Evolutionary conservation across 2,797 vertebrate genomes (phyloP).

Genomic region (Octomys mimax): DNA sequence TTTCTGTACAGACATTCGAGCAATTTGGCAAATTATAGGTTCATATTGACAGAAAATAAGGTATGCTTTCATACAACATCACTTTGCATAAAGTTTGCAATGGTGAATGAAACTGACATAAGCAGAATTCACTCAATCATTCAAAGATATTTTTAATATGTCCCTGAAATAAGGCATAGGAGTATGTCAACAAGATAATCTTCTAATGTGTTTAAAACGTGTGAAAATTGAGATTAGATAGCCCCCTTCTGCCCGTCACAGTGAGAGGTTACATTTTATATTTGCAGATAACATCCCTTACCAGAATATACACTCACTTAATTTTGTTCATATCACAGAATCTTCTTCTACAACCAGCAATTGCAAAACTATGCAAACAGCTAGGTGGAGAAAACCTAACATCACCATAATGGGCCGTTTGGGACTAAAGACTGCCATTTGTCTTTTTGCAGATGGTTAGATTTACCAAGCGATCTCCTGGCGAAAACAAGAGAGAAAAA

Average conservation of each 20-base stretch:
- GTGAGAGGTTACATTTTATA: constrained; percentile 49
- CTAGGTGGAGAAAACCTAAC: neutral
- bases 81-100: neutral
- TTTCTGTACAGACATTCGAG: constrained; percentile 47
- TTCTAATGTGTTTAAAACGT: constrained; percentile 5
- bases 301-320: constrained; percentile 39
- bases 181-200: constrained; percentile 29
- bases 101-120: constrained; percentile 29
- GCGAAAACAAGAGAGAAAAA: constrained; percentile 51
- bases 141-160: constrained; percentile 14
- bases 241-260: neutral
- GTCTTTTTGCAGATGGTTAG: constrained; percentile 54
- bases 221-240: constrained; percentile 19
- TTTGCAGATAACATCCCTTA: constrained; percentile 60
- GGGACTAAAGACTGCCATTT: constrained; percentile 1
- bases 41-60: constrained; percentile 51
- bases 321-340: neutral
- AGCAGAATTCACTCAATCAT: constrained; percentile 7
- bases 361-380: neutral
- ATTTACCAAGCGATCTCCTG: constrained; percentile 27
- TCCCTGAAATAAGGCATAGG: neutral
- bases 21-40: constrained; percentile 34
- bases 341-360: constrained; percentile 8
- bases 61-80: constrained; percentile 38
- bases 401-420: neutral